phyloP scores from a whole-genome alignment of 2,888 invertebrate genomes.

The Agrotis ipsilon region DNA sequence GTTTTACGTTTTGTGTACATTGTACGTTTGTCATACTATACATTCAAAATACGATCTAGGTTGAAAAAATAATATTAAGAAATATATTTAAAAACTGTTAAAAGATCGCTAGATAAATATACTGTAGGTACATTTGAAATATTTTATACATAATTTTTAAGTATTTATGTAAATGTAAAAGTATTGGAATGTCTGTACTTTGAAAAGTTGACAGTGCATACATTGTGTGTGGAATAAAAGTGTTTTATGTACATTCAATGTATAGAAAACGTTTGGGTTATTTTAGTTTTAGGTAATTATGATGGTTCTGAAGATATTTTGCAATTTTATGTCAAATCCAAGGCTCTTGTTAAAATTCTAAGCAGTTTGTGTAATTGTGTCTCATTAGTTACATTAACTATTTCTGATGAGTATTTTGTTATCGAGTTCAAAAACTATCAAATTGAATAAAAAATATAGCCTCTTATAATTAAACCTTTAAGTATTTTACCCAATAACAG shows the following conservation, averaged over 20 bases:
- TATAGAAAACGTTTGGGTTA: constrained; percentile 11
- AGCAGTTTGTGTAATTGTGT: too few relatives aligned
- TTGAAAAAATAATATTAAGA: constrained; percentile 36
- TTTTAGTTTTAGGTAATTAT: not conserved
- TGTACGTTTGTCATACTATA: constrained; percentile 35
- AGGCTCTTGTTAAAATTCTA: too few relatives aligned
- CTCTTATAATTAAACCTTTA: too few relatives aligned
- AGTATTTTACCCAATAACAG: too few relatives aligned
- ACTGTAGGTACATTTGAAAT: constrained; percentile 58
- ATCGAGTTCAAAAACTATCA: too few relatives aligned
- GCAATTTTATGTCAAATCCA: too few relatives aligned
- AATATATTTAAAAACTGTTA: constrained; percentile 60
- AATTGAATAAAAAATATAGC: too few relatives aligned
- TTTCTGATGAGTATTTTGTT: too few relatives aligned
- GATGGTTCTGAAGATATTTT: not conserved
- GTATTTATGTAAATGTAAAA: constrained; percentile 42
- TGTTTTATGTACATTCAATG: constrained; percentile 47
- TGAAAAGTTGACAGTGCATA: constrained; percentile 19
- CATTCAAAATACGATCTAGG: constrained; percentile 35
- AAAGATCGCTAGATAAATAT: constrained; percentile 59
- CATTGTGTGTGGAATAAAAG: constrained; percentile 19
- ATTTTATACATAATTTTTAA: constrained; percentile 61
- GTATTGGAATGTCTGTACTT: constrained; percentile 38
- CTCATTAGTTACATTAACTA: too few relatives aligned
- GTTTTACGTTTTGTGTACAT: not conserved